A percentile compares a stretch with the other conserved stretches of the same genome.
Evolutionary conservation across 2,797 vertebrate genomes (phyloP).

Genomic region (Artibeus lituratus): DNA sequence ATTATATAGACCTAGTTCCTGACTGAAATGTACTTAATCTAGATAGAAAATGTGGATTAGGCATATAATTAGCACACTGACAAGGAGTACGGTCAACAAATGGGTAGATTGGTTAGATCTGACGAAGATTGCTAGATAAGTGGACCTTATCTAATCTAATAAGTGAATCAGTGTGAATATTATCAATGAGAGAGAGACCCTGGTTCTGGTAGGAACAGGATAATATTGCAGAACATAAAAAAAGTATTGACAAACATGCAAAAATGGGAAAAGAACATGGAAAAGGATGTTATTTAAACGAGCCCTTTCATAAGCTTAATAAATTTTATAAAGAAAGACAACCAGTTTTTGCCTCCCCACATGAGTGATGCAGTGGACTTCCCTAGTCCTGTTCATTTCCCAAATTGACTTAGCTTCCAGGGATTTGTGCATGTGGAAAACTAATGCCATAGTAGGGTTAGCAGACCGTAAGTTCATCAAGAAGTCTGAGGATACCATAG

Average conservation of each 20-base stretch:
- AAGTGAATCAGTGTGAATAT: not conserved
- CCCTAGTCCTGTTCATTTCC: slow-evolving; percentile 14
- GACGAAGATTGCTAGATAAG: not conserved
- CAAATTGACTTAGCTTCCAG: slow-evolving; percentile 54
- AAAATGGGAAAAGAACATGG: not conserved
- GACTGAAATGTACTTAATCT: not conserved
- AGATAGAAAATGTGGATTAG: not conserved
- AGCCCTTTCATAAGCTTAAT: slow-evolving; percentile 6
- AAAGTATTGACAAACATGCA: not conserved
- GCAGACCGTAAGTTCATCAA: slow-evolving; percentile 57
- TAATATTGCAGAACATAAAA: not conserved
- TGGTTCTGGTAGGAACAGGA: not conserved
- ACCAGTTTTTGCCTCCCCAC: not conserved
- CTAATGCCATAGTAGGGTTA: slow-evolving; percentile 45
- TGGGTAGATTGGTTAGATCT: not conserved
- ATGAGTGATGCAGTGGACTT: slow-evolving; percentile 9
- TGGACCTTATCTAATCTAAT: not conserved
- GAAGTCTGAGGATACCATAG: slow-evolving; percentile 45
- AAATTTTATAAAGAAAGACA: not conserved
- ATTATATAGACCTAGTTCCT: not conserved
- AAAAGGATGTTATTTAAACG: not conserved
- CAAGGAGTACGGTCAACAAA: not conserved
- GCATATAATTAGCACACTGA: not conserved
- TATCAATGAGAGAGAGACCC: not conserved
- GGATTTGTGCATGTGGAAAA: slow-evolving; percentile 57